Conservation (phyloP, 2,113 vertebrate genomes). For the Odocoileus virginianus region DNA sequence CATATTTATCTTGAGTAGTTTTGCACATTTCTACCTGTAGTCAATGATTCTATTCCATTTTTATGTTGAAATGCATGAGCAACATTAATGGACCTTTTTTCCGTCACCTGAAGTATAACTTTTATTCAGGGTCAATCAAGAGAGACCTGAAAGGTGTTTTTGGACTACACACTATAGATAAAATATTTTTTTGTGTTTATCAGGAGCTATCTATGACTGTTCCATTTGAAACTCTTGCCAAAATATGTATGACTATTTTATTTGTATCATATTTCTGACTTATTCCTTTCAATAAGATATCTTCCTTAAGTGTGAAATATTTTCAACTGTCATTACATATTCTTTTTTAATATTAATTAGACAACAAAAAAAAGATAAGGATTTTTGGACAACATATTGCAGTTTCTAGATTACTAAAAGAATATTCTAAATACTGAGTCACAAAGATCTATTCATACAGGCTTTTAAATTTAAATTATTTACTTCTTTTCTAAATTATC, state of each 20-base stretch:
- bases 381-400: conserved; percentile 33
- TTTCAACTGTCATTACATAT: conserved; percentile 42
- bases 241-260: conserved; percentile 46
- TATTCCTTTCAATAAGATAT: conserved; percentile 42
- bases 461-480: conserved; percentile 19
- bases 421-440: not conserved
- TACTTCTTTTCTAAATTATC: not conserved
- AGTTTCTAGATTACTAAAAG: not conserved
- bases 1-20: conserved; percentile 81
- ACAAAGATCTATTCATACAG: not conserved
- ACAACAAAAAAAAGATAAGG: not conserved
- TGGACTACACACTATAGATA: conserved; percentile 66
- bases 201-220: conserved; percentile 37
- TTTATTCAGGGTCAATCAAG: conserved; percentile 80
- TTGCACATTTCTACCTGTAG: conserved; percentile 80
- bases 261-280: conserved; percentile 25
- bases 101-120: conserved; percentile 79
- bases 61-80: conserved; percentile 84
- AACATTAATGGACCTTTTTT: conserved; percentile 79
- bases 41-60: conserved; percentile 83
- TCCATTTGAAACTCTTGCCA: conserved; percentile 59
- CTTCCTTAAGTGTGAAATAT: conserved; percentile 11
- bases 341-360: conserved; percentile 35
- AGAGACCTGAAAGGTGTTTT: conserved; percentile 75
- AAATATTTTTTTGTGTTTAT: conserved; percentile 75